Base-by-base conservation (phyloP, 2,888 invertebrate species). In the Pseudococcus jackbeardsleyi region DNA sequence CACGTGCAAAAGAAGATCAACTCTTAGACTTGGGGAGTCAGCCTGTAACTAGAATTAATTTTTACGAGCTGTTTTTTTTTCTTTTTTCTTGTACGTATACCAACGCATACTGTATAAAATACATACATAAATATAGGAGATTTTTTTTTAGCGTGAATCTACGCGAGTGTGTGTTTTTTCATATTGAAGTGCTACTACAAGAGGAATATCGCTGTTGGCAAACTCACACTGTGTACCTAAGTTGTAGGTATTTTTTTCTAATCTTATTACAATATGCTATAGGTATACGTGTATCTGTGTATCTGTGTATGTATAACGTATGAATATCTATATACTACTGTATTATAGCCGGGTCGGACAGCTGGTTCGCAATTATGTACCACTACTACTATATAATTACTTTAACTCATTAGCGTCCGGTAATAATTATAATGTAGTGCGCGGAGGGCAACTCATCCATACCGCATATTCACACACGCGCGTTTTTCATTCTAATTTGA, bases 381-480 rank as follows among this genome's bases (percentile, higher is more conserved):
- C 68, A 50, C 72, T 68, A 86, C 86, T 86, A 86, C 86, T 46
- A 77, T 86, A 77, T 86, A 86, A 86, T 86, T 86, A 86, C 68
- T 86, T 86, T 72, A 86, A 86, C 86, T 86, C 86, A 86, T 86
- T 86, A 86, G 86, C 68, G 77, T 86, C 86, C 72, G 86, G 86
- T 86, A 86, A 85, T 85, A 86, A 86, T 86, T 86, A 86, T 86
- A 72, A 86, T 86, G 68, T 86, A 86, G 86, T 64, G 39, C 42
- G 64, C 26, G 48, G 72, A 86, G 72, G 68, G 86, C 68, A 86
- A 72, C 86, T 86, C 86, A 86, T 86, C 86, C 86, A 86, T 86
- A 48, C 86, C 46, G 86, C 39, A 68, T 86, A 68, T 86, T 86
- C 86, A 86, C 86, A 72, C 46, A 72, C 59, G 59, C 85, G 59